Base-by-base conservation (phyloP, 1,140 invertebrate species). In the Nasonia giraulti region DNA sequence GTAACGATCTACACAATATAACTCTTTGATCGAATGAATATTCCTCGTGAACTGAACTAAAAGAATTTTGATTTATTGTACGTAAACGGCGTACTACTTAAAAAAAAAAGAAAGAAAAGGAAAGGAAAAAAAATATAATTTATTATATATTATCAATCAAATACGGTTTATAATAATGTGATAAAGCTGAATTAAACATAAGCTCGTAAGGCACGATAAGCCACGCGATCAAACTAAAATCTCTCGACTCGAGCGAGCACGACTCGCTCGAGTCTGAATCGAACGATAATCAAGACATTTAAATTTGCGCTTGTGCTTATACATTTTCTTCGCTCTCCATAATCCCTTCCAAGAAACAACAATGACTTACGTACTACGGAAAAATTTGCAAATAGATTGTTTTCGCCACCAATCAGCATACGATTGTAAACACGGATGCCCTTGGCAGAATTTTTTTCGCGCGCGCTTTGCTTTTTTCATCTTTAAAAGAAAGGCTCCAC, bases 181-280 rank as follows among this genome's bases (percentile, higher is more conserved):
- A 77, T 12, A 47, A 50, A 71, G 31, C 23, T 31, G 33, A 55
- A 50, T 11, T 11, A 75, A 76, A 68, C 33, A 68, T 27, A 77
- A 77, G 37, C 12, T 82, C 33, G 14, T 76, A 82, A 82, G 73
- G 81, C 73, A 77, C 82, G 44, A 62, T 1, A 62, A 76, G 31
- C 66, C 71, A 76, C 33, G 55, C 68, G 47, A 82, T 66, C 27
- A 27, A 68, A 77, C n/a, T 76, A 77, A 77, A 83, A 83, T 83
- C 37, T 82, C 37, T 82, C 37, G 50, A 37, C 33, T 75, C 69
- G 69, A 81, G 17, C 69, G 23, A 33, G 27, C 27, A 27, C 27
- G 27, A 27, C 27, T 78, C 7, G 76, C 55, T 62, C 55, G 31
- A 27, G 50, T 47, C 27, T 76, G 11, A 78, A 78, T 78, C 47